phyloP scores from a whole-genome alignment of 2,797 vertebrate species.

The Gallirallus australis region DNA sequence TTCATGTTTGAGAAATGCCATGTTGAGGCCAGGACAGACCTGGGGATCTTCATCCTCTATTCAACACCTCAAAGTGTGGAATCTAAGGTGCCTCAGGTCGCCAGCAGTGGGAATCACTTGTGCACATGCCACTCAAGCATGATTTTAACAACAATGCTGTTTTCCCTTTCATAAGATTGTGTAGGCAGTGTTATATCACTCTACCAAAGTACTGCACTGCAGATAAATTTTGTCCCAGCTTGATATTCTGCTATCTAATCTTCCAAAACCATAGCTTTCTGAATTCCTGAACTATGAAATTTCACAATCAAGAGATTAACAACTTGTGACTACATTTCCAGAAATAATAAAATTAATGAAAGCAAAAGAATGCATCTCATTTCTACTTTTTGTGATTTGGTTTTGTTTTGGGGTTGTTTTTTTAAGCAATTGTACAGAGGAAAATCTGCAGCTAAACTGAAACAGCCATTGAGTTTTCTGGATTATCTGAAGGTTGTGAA shows the following conservation, averaged over 20 bases:
- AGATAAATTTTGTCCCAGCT: neutral
- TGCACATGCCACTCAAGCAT: neutral
- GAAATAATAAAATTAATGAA: neutral
- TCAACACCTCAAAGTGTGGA: neutral
- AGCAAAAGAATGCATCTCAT: fast-evolving
- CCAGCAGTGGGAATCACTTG: neutral
- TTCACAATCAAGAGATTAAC: neutral
- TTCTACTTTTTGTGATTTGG: neutral
- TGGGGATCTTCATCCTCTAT: neutral
- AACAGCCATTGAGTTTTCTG: neutral
- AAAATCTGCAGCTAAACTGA: neutral
- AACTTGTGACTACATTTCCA: neutral
- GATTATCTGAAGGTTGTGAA: neutral
- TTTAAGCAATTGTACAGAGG: neutral
- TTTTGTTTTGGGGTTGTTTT: neutral
- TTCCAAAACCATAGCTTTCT: neutral
- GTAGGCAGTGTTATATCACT: neutral
- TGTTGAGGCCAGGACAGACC: neutral
- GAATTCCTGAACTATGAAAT: neutral
- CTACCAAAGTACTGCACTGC: neutral
- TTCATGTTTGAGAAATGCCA: neutral
- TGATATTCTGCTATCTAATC: neutral
- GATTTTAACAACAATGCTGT: neutral
- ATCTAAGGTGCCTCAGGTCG: neutral
- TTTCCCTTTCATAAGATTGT: neutral